A percentile compares a stretch with the other conserved stretches of the same genome.
Evolutionary conservation across 2,113 vertebrate species (phyloP).

Genomic region (Bubalus kerabau): DNA sequence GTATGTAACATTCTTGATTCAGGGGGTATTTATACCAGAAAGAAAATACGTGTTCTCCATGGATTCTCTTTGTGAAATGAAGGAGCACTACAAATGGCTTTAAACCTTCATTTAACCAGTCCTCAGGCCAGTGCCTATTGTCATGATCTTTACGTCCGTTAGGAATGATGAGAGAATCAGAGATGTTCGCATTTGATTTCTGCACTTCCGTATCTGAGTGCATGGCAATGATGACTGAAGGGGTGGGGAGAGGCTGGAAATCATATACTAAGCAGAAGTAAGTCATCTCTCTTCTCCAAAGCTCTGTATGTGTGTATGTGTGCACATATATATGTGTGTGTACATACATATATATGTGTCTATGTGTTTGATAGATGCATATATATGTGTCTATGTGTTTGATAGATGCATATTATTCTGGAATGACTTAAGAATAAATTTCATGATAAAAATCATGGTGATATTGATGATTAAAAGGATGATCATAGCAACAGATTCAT

Average conservation of each 20-base stretch:
- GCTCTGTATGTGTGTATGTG: accelerated
- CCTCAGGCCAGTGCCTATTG: not conserved
- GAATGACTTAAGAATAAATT: not conserved
- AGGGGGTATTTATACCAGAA: not conserved
- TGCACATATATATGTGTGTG: not conserved
- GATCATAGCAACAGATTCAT: not conserved
- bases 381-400: not conserved
- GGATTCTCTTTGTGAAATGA: not conserved
- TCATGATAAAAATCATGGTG: not conserved
- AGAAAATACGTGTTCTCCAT: not conserved
- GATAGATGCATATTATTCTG: not conserved
- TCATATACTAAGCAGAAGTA: not conserved
- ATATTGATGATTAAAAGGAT: not conserved
- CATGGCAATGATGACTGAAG: not conserved
- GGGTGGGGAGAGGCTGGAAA: not conserved
- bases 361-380: too few relatives aligned
- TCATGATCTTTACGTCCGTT: not conserved
- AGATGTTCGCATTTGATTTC: not conserved
- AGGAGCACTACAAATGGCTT: not conserved
- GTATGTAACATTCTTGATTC: not conserved
- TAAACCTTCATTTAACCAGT: not conserved
- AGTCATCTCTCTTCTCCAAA: not conserved
- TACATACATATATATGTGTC: not conserved
- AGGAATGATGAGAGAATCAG: not conserved
- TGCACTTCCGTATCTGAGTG: not conserved